Base-by-base conservation (phyloP, 2,888 invertebrate genomes). In the Zele albiditarsus region DNA sequence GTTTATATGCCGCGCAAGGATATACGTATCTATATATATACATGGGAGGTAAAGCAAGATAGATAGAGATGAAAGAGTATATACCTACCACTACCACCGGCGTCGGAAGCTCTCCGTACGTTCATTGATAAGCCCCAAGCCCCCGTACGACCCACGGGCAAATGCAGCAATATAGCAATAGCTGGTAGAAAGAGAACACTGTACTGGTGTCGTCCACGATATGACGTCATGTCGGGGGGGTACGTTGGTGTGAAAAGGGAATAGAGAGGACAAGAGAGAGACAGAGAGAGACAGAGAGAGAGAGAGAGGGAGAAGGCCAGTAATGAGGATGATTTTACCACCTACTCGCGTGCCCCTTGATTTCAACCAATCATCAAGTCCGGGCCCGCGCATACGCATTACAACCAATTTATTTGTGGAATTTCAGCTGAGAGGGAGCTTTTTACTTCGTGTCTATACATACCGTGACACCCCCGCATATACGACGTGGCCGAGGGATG, bases 101-200 rank as follows among this genome's bases (percentile, higher is more conserved):
- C 60, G 20, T 20, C 20, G 74, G 71, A 75, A 75, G 58, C 60
- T 75, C 67, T 33, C 71, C 75, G 75, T 75, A 75, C 79, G 77
- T 80, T 78, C 80, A 79, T 79, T 80, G 80, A 80, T 80, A 80
- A 80, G 80, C 80, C 78, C 76, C 75, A 77, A 75, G 67, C 67
- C 71, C 58, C 65, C 60, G 42, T 58, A 66, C 33, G 58, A 60
- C 58, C 49, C 14, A 60, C 57, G 42, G 28, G 20, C 46, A 28
- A 46, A 65, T 27, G 71, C 53, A 71, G 58, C 27, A 46, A 66
- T 66, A 46, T 46, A 60, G 31, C 16, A 42, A 25, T 27, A 63
- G 23, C 42, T 68, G 73, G 28, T 58, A 49, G 73, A 69, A 57
- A 74, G 70, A 69, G 69, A 69, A 38, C 69, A n/a, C 53, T 20